Percentiles rank a stretch among this genome's conserved stretches.
Evolutionary conservation across 2,888 invertebrate species (phyloP).

Genomic region (Orchesellides sinensis): DNA sequence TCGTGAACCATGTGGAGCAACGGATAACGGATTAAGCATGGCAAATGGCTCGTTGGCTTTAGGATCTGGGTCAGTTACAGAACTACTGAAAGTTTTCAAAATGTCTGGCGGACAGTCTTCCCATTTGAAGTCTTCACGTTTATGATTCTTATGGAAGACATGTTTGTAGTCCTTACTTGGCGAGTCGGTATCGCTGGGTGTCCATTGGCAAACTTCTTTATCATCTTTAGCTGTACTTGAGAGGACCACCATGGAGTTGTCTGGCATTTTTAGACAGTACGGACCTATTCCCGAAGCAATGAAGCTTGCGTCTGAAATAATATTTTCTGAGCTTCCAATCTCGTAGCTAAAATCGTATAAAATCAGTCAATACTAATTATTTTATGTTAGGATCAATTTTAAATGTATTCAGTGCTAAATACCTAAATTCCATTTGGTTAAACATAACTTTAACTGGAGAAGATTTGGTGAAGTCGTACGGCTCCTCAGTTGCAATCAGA

Average conservation of each 20-base stretch:
- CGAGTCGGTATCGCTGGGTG: background rate
- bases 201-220: conserved; percentile 34
- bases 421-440: conserved; percentile 8
- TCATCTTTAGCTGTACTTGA: background rate
- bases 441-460: conserved; percentile 21
- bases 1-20: conserved; percentile 2
- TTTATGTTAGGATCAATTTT: too few relatives aligned
- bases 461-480: background rate
- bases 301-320: conserved; percentile 33
- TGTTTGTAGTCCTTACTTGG: conserved; percentile 1
- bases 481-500: conserved; percentile 3
- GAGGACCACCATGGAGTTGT: background rate
- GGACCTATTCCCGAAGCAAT: conserved; percentile 26
- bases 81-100: background rate
- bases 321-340: conserved; percentile 13
- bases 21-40: background rate
- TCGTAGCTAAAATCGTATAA: too few relatives aligned
- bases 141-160: background rate
- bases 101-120: conserved; percentile 21
- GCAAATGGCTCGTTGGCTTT: background rate
- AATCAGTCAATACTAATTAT: too few relatives aligned
- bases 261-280: conserved; percentile 7
- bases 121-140: conserved; percentile 17
- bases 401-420: too few relatives aligned
- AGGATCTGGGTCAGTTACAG: background rate